Evolutionary conservation across 2,888 invertebrate genomes (phyloP).

Genomic region (Torymus tubicola): DNA sequence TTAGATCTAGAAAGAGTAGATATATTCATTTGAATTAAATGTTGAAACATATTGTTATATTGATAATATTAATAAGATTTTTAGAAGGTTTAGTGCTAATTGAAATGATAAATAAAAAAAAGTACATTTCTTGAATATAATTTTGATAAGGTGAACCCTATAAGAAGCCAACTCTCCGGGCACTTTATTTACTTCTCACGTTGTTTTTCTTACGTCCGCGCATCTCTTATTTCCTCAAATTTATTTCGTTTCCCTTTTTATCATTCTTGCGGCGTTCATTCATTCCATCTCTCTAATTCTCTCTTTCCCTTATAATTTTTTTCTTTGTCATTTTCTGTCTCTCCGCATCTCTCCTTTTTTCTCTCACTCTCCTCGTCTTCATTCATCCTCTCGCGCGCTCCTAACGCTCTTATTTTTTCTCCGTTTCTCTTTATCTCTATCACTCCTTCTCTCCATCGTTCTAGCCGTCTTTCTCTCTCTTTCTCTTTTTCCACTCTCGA

Average conservation of each 20-base stretch:
- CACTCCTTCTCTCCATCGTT: conserved; percentile 2
- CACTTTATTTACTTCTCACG: background rate
- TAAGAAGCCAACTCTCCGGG: too few species aligned
- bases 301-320: conserved; percentile 13
- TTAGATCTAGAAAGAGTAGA: too few species aligned
- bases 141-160: too few species aligned
- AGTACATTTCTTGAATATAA: too few species aligned
- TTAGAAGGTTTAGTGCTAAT: too few species aligned
- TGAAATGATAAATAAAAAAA: too few species aligned
- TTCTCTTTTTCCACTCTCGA: conserved; percentile 46
- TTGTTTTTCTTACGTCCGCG: background rate
- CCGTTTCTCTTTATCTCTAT: conserved; percentile 16
- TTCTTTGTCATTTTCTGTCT: conserved; percentile 41
- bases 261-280: conserved; percentile 22
- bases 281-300: conserved; percentile 11
- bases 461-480: conserved; percentile 11
- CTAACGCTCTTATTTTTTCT: conserved; percentile 32
- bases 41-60: too few species aligned
- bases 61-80: too few species aligned
- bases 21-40: too few species aligned
- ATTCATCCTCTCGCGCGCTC: conserved; percentile 47
- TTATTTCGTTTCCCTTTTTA: conserved; percentile 25
- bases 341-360: conserved; percentile 19
- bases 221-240: conserved; percentile 13
- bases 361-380: conserved; percentile 26